Conservation (phyloP, 2,888 invertebrate species). For the Caenorhabditis virilis region DNA sequence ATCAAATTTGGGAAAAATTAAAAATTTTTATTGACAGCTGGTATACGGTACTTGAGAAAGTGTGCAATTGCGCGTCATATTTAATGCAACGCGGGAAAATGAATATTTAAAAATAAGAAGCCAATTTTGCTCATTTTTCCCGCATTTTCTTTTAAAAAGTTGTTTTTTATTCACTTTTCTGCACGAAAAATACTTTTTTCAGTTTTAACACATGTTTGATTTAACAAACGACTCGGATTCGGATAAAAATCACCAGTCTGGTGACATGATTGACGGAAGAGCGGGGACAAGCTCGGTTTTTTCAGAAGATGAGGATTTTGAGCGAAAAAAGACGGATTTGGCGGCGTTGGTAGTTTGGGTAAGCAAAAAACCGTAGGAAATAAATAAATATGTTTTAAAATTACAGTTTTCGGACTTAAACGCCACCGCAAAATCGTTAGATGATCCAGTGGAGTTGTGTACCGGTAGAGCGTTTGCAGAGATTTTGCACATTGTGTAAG, state of each 20-base stretch:
- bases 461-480: constrained; percentile 32
- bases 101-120: no score
- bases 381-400: neutral
- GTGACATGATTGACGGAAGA: constrained; percentile 7
- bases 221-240: neutral
- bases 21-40: no score
- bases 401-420: constrained; percentile 2
- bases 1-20: no score
- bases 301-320: neutral
- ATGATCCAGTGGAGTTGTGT: constrained; percentile 6
- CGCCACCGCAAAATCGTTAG: neutral
- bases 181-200: no score
- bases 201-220: neutral
- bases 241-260: constrained; percentile 6
- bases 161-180: no score
- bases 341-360: constrained; percentile 27
- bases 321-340: constrained; percentile 9
- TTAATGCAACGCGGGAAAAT: no score
- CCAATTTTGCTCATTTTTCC: no score
- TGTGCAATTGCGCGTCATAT: no score
- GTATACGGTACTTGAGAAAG: no score
- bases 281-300: constrained; percentile 6
- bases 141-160: no score
- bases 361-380: neutral
- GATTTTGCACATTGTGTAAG: constrained; percentile 1